Conservation (phyloP, 2,797 vertebrate species). For the Nyctibius grandis region DNA sequence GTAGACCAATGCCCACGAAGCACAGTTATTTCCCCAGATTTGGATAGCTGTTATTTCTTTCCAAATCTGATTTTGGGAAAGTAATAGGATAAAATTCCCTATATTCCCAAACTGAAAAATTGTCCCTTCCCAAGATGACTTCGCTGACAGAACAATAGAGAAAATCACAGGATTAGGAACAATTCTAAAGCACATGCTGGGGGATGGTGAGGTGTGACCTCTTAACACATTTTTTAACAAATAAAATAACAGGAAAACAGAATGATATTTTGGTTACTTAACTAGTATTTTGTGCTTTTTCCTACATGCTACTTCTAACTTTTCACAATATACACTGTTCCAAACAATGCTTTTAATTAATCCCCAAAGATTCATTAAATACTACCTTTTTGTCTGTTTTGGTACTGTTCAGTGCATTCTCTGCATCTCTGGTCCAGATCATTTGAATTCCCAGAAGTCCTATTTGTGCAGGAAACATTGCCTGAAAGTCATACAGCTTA, state of each 20-base stretch:
- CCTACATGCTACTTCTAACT: neutral
- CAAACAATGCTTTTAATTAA: conserved; percentile 36
- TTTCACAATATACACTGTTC: neutral
- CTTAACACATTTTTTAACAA: neutral
- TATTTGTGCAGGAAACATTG: conserved; percentile 83
- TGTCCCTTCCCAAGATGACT: neutral
- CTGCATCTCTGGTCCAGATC: conserved; percentile 86
- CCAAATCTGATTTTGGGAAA: neutral
- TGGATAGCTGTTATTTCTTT: neutral
- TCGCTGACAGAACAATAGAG: neutral
- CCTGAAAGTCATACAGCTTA: conserved; percentile 81
- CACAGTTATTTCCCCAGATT: neutral
- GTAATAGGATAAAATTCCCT: neutral
- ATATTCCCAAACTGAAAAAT: neutral
- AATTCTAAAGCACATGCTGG: neutral
- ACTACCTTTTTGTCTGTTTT: conserved; percentile 84
- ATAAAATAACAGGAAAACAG: no score
- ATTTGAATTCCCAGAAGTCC: conserved; percentile 87
- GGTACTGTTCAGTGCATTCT: conserved; percentile 78
- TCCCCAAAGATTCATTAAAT: conserved; percentile 37
- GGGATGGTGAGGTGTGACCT: neutral
- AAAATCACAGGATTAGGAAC: neutral
- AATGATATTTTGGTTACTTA: neutral
- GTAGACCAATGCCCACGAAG: neutral
- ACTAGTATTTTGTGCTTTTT: neutral